Percentiles rank a stretch among this genome's conserved stretches.
Conservation (phyloP, 2,113 vertebrate species). For the Periophthalmodon schlosseri region DNA sequence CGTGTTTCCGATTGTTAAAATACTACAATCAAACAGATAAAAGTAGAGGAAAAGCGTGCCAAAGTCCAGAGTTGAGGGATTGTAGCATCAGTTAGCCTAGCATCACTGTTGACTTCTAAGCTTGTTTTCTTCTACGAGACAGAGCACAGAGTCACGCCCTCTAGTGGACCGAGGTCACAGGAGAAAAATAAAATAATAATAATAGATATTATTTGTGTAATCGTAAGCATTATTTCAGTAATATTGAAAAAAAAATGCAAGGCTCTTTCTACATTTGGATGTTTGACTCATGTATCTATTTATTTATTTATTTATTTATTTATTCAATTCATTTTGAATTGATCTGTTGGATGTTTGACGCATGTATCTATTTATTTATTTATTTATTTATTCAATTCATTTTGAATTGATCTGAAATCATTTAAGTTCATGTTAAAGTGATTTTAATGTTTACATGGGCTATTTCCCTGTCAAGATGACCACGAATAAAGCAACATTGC, state of each 20-base stretch:
- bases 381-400: too few species aligned
- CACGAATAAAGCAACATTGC: too few species aligned
- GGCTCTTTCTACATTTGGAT: too few species aligned
- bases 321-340: too few species aligned
- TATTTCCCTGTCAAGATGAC: too few species aligned
- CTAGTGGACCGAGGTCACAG: background rate
- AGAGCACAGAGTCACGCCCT: background rate
- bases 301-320: too few species aligned
- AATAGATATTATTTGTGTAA: background rate
- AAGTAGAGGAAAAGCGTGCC: background rate
- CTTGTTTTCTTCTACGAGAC: background rate
- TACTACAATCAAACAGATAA: background rate
- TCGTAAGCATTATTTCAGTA: background rate
- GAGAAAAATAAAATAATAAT: background rate
- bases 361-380: too few species aligned
- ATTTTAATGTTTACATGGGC: too few species aligned
- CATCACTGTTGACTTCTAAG: conserved; percentile 3
- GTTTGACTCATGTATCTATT: too few species aligned
- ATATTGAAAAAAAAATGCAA: background rate
- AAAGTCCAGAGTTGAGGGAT: background rate
- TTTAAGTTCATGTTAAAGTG: too few species aligned
- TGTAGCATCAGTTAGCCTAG: background rate
- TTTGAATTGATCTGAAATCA: too few species aligned
- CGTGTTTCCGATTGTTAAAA: background rate
- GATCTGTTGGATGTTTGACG: too few species aligned